phyloP scores from a whole-genome alignment of 2,888 invertebrate genomes.

The Hyppa rectilinea region DNA sequence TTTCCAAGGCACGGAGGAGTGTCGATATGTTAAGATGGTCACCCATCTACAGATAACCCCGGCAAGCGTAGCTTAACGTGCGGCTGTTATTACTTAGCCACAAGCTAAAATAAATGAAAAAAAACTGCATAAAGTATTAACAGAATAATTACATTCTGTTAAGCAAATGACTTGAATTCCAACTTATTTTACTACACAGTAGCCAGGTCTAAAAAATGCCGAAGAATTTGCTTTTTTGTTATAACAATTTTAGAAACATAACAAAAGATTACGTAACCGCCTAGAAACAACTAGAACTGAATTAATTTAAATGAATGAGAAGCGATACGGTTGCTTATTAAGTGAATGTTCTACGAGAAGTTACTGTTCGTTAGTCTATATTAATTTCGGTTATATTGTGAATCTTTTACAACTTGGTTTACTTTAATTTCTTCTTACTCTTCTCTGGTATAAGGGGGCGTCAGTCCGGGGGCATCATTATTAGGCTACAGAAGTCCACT shows the following conservation, averaged over 20 bases:
- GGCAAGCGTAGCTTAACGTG: too few species aligned
- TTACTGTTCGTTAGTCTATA: background rate
- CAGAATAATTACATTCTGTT: too few species aligned
- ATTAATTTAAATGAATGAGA: slow-evolving; percentile 31
- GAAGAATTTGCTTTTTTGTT: slow-evolving; percentile 6
- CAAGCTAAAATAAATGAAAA: too few species aligned
- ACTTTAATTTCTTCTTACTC: background rate
- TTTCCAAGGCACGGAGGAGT: too few species aligned
- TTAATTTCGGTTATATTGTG: background rate
- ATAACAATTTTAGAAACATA: slow-evolving; percentile 2
- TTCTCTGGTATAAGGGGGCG: background rate
- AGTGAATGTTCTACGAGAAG: slow-evolving; percentile 34
- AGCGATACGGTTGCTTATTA: slow-evolving; percentile 18
- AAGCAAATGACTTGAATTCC: background rate
- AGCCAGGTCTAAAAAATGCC: too few species aligned
- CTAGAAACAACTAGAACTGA: slow-evolving; percentile 5
- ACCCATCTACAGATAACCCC: too few species aligned
- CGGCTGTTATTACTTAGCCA: too few species aligned
- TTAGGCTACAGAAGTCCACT: too few species aligned
- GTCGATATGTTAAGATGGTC: too few species aligned
- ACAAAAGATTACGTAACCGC: slow-evolving; percentile 20
- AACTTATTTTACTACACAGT: too few species aligned
- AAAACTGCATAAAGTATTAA: too few species aligned
- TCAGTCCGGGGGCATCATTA: too few species aligned
- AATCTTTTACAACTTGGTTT: background rate